Evolutionary conservation across 2,113 vertebrate species (phyloP), one percentile per base, ranked within the genome.

Genomic region (Columba livia): DNA sequence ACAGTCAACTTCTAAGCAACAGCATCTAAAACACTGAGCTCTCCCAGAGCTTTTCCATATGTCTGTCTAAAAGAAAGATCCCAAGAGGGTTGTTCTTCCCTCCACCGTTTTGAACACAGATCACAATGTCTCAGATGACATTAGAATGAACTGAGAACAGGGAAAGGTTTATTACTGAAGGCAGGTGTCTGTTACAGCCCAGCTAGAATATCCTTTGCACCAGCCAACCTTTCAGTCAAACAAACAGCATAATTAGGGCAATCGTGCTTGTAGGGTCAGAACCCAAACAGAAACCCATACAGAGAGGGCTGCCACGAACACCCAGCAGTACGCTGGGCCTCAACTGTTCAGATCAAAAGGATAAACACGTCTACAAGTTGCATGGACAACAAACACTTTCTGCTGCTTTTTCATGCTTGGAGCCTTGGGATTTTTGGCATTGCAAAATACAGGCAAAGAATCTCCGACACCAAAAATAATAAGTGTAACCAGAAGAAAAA

Each of bases 311-410:
- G 51, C n/a, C 0, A 0, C 72, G 54, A 60, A 31, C 20, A 40
- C 24, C 8, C 15, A 17, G 34, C 0, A 0, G 34, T 26, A 65
- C 0, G 0, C n/a, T 2, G 18, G 36, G 40, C 25, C 78, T 77
- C 2, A 3, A 21, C 23, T 73, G 23, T 10, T 57, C 34, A 66
- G 36, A 44, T 57, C 15, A 70, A 20, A 89, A 64, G 9, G 44
- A 50, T 50, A 73, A 85, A 84, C 8, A 29, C 5, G 21, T 36
- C 42, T 64, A 48, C 62, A 69, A 36, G 36, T 1, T 9, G 11
- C n/a, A 58, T 0, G 0, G 21, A 71, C 3, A 0, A 74, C 6
- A 2, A 93, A 20, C 20, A 28, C 31, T 82, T 74, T 31, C 23
- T 62, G 50, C 23, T 7, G 13, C 17, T 44, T 75, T 44, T 65